Percentiles rank a stretch among this genome's conserved stretches.
These are phyloP conservation scores for Panopea generosa DNA, from an alignment of 2,888 invertebrate species.

Conservation along the genomic window DNA sequence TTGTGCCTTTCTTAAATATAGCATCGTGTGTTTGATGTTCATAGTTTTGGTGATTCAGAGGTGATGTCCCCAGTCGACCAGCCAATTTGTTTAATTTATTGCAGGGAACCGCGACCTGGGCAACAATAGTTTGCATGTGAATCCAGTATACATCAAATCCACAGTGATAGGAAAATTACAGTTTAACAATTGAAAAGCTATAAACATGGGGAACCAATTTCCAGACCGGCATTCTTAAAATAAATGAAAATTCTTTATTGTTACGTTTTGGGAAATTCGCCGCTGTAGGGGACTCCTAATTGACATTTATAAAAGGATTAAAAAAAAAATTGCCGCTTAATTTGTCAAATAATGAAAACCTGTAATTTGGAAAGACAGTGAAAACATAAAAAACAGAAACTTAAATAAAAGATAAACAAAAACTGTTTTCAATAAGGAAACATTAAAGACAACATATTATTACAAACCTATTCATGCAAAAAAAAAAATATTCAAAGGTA, in stretches of 20 bases:
- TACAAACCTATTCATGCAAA: too few species aligned
- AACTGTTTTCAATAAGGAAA: too few species aligned
- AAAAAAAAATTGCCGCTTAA: slow-evolving; percentile 18
- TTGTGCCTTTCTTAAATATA: too few species aligned
- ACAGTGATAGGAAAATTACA: slow-evolving; percentile 61
- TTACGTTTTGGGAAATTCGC: slow-evolving; percentile 19
- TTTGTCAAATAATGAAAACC: slow-evolving; percentile 15
- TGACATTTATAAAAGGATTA: slow-evolving; percentile 29
- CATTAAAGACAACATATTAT: too few species aligned
- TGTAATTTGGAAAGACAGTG: background rate
- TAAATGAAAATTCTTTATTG: slow-evolving; percentile 45
- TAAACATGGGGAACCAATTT: slow-evolving; percentile 53
- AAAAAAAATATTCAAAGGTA: too few species aligned
- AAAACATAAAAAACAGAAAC: too few species aligned
- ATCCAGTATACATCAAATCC: slow-evolving; percentile 46
- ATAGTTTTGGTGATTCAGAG: slow-evolving; percentile 15
- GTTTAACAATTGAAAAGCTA: slow-evolving; percentile 55
- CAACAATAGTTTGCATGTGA: slow-evolving; percentile 48
- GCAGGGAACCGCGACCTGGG: background rate
- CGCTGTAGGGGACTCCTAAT: background rate
- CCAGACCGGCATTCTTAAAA: slow-evolving; percentile 49
- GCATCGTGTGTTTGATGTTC: too few species aligned
- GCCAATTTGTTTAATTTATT: slow-evolving; percentile 6
- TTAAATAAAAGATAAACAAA: too few species aligned
- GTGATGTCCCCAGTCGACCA: slow-evolving; percentile 19